Evolutionary conservation across 1,140 invertebrate genomes (phyloP).

Genomic region (Phymastichus coffea): DNA sequence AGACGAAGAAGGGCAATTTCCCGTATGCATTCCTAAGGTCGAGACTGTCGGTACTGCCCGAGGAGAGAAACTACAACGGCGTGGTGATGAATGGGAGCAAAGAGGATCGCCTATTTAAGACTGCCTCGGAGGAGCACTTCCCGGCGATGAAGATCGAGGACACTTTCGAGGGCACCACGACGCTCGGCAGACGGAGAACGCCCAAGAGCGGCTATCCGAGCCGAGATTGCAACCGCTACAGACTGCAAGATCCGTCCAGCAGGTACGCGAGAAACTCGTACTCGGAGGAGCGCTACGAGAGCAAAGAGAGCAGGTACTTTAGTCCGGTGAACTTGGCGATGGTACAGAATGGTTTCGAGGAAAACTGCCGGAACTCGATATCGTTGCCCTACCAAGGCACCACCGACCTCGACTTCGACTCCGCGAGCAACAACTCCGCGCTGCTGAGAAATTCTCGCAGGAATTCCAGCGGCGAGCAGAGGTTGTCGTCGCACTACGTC

Average conservation of each 20-base stretch:
- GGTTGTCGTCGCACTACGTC: conserved; percentile 63
- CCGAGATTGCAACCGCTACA: conserved; percentile 5
- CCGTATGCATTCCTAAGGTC: conserved; percentile 78
- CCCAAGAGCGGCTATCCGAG: conserved; percentile 32
- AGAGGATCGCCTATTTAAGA: conserved; percentile 51
- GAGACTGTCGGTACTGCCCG: conserved; percentile 71
- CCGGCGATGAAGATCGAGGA: conserved; percentile 49
- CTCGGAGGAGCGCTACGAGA: conserved; percentile 36
- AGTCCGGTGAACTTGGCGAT: conserved; percentile 16
- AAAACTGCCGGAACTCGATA: conserved; percentile 11
- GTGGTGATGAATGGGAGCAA: conserved; percentile 62
- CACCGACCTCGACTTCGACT: conserved; percentile 33
- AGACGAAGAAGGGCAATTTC: conserved; percentile 66
- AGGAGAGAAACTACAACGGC: conserved; percentile 58
- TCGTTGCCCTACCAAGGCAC: conserved; percentile 20
- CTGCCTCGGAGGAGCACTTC: conserved; percentile 55
- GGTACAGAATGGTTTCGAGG: background rate
- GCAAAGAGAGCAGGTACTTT: conserved; percentile 27
- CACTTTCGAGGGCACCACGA: conserved; percentile 48
- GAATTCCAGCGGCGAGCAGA: conserved; percentile 47
- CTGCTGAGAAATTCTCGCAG: conserved; percentile 44
- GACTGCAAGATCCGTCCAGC: conserved; percentile 18
- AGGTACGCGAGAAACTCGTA: conserved; percentile 42
- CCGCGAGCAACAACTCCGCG: conserved; percentile 27
- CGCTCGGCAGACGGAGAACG: conserved; percentile 45